Conservation (phyloP, 2,888 invertebrate species). For the Lasioglossum oenotherae region DNA sequence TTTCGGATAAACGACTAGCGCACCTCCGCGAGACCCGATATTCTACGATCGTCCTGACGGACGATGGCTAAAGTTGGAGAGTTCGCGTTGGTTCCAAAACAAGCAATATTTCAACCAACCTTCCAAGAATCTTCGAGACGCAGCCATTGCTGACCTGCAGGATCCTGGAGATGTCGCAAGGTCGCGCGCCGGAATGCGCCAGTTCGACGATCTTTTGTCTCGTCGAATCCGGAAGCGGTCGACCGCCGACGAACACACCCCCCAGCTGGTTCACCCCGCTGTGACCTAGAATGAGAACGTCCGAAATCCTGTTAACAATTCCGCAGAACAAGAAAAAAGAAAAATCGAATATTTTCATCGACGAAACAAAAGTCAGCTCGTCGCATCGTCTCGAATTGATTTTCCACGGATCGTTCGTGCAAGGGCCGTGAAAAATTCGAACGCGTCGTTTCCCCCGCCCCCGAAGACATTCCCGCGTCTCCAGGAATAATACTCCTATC, state of each 20-base stretch:
- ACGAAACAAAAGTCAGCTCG: background rate
- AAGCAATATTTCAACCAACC: slow-evolving; percentile 87
- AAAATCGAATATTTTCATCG: background rate
- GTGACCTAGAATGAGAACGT: slow-evolving; percentile 88
- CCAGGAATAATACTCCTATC: slow-evolving; percentile 60
- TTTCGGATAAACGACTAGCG: too few relatives aligned
- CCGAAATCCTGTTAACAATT: background rate
- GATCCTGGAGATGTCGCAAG: slow-evolving; percentile 99
- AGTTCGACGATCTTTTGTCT: slow-evolving; percentile 99
- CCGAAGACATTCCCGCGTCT: slow-evolving; percentile 51
- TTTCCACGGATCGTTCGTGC: slow-evolving; percentile 16
- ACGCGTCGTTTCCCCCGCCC: slow-evolving; percentile 11
- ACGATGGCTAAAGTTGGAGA: background rate
- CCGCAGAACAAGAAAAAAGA: background rate
- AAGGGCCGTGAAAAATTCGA: slow-evolving; percentile 38
- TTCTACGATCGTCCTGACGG: background rate
- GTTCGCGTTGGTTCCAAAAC: background rate
- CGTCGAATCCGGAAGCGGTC: slow-evolving; percentile 98
- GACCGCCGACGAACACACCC: slow-evolving; percentile 99
- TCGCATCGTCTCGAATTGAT: background rate
- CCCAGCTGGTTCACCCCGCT: slow-evolving; percentile 99
- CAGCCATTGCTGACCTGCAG: slow-evolving; percentile 99
- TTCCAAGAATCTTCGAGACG: slow-evolving; percentile 99
- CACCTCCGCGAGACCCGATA: too few relatives aligned
- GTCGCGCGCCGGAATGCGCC: slow-evolving; percentile 98